phyloP scores from a whole-genome alignment of 2,113 vertebrate species.

The Micronycteris hirsuta region DNA sequence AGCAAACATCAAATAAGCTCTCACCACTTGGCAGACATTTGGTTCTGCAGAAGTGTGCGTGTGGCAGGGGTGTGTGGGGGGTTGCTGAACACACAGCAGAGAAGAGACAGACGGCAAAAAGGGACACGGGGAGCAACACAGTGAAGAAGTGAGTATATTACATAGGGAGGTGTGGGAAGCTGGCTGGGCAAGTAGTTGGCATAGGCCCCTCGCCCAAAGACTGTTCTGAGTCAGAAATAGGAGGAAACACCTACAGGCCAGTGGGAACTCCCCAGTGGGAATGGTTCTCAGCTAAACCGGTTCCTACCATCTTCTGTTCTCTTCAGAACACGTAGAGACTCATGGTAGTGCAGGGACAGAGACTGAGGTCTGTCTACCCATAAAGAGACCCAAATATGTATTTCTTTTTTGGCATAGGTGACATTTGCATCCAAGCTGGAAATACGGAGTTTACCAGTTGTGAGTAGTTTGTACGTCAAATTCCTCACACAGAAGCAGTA shows the following conservation, averaged over 20 bases:
- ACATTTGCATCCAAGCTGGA: background rate
- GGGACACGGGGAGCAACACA: no score
- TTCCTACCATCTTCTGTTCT: background rate
- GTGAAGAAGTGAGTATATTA: background rate
- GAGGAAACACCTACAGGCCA: background rate
- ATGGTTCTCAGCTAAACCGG: background rate
- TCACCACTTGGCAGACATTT: background rate
- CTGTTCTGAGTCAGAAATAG: background rate
- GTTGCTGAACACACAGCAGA: background rate
- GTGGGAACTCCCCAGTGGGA: background rate
- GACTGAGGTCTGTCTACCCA: background rate
- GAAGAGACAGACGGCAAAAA: background rate
- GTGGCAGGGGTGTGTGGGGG: no score
- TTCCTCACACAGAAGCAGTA: background rate
- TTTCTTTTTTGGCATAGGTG: background rate
- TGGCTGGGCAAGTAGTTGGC: background rate
- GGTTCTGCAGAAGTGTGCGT: background rate
- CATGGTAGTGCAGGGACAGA: background rate
- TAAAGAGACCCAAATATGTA: background rate
- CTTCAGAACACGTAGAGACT: background rate
- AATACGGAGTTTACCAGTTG: background rate
- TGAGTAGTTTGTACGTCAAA: background rate
- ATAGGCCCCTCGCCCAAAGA: background rate
- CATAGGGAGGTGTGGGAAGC: background rate
- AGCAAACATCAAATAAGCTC: background rate